Percentiles rank a stretch among this genome's conserved stretches.
phyloP scores from a whole-genome alignment of 1,140 invertebrate species.

The Hyles vespertilio region DNA sequence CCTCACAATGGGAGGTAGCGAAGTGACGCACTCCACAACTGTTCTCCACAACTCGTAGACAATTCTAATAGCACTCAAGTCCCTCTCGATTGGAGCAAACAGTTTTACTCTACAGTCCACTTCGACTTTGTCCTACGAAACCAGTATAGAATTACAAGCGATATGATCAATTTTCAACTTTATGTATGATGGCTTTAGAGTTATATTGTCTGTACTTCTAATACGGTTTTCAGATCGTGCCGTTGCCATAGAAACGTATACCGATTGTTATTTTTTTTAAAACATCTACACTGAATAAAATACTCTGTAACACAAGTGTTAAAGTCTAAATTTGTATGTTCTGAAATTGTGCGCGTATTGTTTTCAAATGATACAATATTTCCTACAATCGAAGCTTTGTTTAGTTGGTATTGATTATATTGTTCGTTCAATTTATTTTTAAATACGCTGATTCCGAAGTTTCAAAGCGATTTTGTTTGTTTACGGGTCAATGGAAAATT shows the following conservation, averaged over 20 bases:
- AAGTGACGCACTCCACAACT: constrained; percentile 17
- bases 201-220: constrained; percentile 14
- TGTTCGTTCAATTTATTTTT: too few relatives aligned
- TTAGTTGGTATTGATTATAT: constrained; percentile 15
- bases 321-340: constrained; percentile 4
- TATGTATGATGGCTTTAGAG: constrained; percentile 12
- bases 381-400: constrained; percentile 28
- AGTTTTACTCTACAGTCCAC: constrained; percentile 53
- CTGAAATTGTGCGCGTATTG: background rate
- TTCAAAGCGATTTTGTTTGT: too few relatives aligned
- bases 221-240: constrained; percentile 39
- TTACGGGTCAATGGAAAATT: too few relatives aligned
- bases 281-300: constrained; percentile 17
- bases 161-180: constrained; percentile 19
- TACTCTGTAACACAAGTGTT: constrained; percentile 7
- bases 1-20: constrained; percentile 10
- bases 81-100: constrained; percentile 51
- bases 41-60: constrained; percentile 40
- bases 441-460: too few relatives aligned
- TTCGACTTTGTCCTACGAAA: constrained; percentile 33
- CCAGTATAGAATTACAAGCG: constrained; percentile 17
- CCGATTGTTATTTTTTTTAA: constrained; percentile 34
- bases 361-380: constrained; percentile 13
- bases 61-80: constrained; percentile 55
- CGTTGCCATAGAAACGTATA: constrained; percentile 50